Evolutionary conservation across 2,797 vertebrate species (phyloP).

Genomic region (Hippopotamyrus pictus): DNA sequence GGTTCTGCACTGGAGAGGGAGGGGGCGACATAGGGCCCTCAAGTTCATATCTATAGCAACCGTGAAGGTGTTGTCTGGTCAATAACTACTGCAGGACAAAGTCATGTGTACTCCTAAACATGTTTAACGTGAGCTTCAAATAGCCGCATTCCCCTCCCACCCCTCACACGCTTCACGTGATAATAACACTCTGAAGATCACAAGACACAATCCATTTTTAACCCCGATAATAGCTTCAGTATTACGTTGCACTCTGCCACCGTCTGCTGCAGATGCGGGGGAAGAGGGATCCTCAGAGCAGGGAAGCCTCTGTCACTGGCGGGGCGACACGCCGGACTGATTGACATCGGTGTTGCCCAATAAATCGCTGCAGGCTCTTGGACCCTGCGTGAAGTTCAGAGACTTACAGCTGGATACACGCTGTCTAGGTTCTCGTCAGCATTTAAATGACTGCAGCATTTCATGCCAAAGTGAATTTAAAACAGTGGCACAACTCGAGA

Average conservation of each 20-base stretch:
- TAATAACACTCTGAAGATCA: conserved; percentile 13
- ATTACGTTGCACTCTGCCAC: neutral
- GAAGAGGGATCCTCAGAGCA: neutral
- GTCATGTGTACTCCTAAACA: conserved; percentile 23
- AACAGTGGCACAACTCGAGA: neutral
- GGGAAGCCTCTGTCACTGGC: neutral
- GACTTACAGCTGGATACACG: neutral
- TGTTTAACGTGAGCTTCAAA: neutral
- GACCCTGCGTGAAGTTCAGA: neutral
- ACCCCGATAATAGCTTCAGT: conserved; percentile 8
- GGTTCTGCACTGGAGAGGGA: neutral
- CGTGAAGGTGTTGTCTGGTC: conserved; percentile 14
- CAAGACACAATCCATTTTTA: conserved; percentile 15
- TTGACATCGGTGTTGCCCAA: neutral
- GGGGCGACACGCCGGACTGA: neutral
- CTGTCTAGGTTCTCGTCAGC: neutral
- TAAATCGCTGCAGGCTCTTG: neutral
- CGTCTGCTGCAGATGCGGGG: neutral
- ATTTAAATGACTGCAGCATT: neutral
- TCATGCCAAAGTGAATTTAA: neutral
- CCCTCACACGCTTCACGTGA: neutral
- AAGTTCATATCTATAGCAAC: conserved; percentile 31
- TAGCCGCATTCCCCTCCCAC: neutral
- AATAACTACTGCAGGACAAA: conserved; percentile 28
- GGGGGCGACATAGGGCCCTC: neutral